A percentile compares a stretch with the other conserved stretches of the same genome.
These are phyloP conservation scores for Actenoides hombroni DNA, from an alignment of 2,113 vertebrate species.

Conservation along the genomic window DNA sequence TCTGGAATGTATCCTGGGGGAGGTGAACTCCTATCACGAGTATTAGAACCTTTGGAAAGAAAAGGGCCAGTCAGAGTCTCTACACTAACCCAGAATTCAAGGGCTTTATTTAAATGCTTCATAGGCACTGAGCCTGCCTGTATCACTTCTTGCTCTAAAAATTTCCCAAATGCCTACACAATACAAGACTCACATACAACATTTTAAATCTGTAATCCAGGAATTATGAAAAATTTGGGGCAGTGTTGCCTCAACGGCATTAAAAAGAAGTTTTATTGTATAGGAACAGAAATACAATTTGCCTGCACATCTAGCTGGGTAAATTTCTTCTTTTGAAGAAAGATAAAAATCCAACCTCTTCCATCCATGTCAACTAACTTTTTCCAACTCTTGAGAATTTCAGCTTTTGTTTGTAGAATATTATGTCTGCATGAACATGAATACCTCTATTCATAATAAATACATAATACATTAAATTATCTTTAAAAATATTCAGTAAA, in stretches of 20 bases:
- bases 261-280: not conserved
- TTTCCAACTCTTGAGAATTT: not conserved
- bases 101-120: not conserved
- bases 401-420: not conserved
- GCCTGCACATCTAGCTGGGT: not conserved
- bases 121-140: not conserved
- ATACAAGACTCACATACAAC: not conserved
- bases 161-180: not conserved
- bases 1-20: slow-evolving; percentile 98
- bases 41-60: slow-evolving; percentile 81
- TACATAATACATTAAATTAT: not conserved
- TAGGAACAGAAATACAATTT: not conserved
- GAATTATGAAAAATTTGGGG: not conserved
- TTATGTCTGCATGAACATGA: not conserved
- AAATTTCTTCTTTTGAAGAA: not conserved
- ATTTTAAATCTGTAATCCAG: not conserved
- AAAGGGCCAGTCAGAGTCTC: not conserved
- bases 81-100: not conserved
- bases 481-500: not conserved
- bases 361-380: not conserved
- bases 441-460: not conserved
- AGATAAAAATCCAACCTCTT: not conserved
- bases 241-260: not conserved
- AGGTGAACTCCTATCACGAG: slow-evolving; percentile 92
- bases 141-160: not conserved